Base-by-base conservation (phyloP, 2,113 vertebrate genomes). In the Dasyornis broadbenti region DNA sequence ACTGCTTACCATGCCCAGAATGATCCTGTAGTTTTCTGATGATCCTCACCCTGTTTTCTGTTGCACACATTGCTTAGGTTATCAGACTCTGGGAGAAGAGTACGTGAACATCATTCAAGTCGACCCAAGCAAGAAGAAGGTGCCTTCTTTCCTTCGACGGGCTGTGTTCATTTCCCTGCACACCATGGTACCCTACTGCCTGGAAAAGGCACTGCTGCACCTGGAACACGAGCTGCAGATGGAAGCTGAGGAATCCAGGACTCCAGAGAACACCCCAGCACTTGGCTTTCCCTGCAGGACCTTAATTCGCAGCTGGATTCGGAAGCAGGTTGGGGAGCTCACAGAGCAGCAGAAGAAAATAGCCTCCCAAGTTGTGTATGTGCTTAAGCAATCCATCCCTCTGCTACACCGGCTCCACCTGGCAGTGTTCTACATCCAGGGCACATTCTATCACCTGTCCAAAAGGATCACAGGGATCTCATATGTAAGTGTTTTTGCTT, bases 1-100 rank as follows among this genome's bases (percentile, higher is more conserved):
- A 6, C 35, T 49, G 53, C 23, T 63, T 35, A 0, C 33, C 14
- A 14, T 11, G 8, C 16, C 3, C 28, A 54, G 65, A 45, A 27
- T 2, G 6, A 35, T 8, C 6, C 3, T 68, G 63, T 35, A 19
- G 33, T 6, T 54, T n/a, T n/a, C n/a, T n/a, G n/a, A n/a, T n/a
- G n/a, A n/a, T n/a, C n/a, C 78, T 86, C 11, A 85, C 14, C 24
- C 26, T 23, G 15, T 65, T 73, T 60, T 68, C 26, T 65, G 23
- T 68, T 44, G 28, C 42, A 7, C 10, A 0, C 13, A 0, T n/a
- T 57, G 6, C 61, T 59, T 21, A 99, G 99, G 99, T 77, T 99
- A 98, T 89, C 99, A 99, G 95, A 99, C 99, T 2, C 98, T 99
- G 33, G 99, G 99, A 2, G 99, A 99, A 78, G 99, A 99, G 85